Base-by-base conservation (phyloP, 2,113 vertebrate species). In the Perca schrenkii region DNA sequence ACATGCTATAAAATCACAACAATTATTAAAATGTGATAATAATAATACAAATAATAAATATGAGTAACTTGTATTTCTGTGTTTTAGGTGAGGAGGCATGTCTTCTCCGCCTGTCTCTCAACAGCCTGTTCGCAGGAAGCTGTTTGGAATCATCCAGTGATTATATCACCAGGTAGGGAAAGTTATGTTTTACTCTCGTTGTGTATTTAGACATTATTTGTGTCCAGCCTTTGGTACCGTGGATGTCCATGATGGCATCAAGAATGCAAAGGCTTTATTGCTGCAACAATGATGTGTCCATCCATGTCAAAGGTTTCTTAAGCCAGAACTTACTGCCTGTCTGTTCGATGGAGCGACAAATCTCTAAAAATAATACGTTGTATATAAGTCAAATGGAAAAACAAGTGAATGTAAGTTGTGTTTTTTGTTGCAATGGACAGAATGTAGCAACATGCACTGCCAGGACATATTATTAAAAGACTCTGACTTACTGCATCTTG, bases 51-150 rank as follows among this genome's bases (percentile, higher is more conserved):
- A 31, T 61, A 60, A 40, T 46, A 17, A 40, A 57, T 17, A 7
- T 17, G 22, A 73, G 7, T 61, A 3, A 56, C 14, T 34, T 74
- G 49, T 16, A 2, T 64, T 3, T 78, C 36, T 85, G 36, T 88
- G n/a, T 79, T 83, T 66, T 11, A 93, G 91, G 90, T 57, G 93
- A 94, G 64, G 92, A 93, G 63, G 93, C 92, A 0, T 88, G 85
- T 80, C 89, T 94, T 34, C 91, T 94, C 49, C 91, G 93, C 25
- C 77, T 94, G 46, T 94, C 93, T 40, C 83, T 94, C 61, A 89
- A 71, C 86, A 92, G 69, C 72, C 77, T 94, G n/a, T 92, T 94
- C 31, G 77, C 88, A 46, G 91, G 88, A 73, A 58, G 50, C 15
- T 79, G 86, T 71, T 46, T 94, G 47, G 36, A 90, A 6, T 88